phyloP scores from a whole-genome alignment of 2,888 invertebrate species.

The Drosophila lutescens region DNA sequence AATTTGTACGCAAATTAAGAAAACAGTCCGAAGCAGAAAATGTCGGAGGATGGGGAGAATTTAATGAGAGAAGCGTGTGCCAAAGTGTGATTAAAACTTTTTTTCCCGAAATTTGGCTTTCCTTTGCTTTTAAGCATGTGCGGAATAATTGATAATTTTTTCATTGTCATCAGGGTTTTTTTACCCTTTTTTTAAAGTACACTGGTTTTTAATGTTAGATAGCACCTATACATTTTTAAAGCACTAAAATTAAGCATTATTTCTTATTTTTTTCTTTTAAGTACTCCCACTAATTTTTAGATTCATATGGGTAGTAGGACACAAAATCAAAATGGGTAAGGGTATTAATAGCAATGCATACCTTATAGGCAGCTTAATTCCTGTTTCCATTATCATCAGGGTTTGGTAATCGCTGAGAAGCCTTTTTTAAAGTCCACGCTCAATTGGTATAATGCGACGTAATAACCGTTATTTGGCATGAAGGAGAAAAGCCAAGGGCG shows the following conservation, averaged over 20 bases:
- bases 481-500: constrained; percentile 23
- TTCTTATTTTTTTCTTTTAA: no score
- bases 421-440: constrained; percentile 61
- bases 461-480: constrained; percentile 66
- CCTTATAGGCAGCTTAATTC: not conserved
- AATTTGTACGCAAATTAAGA: constrained; percentile 78
- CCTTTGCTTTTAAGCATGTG: constrained; percentile 19
- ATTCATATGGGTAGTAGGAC: no score
- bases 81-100: constrained; percentile 79
- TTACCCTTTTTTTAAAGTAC: constrained; percentile 1
- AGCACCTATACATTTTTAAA: no score
- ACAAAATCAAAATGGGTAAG: no score
- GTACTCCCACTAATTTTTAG: no score
- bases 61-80: constrained; percentile 68
- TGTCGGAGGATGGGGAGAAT: constrained; percentile 56
- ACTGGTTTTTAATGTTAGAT: not conserved
- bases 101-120: constrained; percentile 31
- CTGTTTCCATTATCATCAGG: constrained; percentile 32
- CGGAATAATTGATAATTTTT: constrained; percentile 47
- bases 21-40: constrained; percentile 32
- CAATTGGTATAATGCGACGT: constrained; percentile 73
- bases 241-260: no score
- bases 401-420: constrained; percentile 59
- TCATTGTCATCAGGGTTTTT: constrained; percentile 27
- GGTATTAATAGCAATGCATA: not conserved